Base-by-base conservation (phyloP, 2,888 invertebrate species). In the Chrysopilus asiliformis region DNA sequence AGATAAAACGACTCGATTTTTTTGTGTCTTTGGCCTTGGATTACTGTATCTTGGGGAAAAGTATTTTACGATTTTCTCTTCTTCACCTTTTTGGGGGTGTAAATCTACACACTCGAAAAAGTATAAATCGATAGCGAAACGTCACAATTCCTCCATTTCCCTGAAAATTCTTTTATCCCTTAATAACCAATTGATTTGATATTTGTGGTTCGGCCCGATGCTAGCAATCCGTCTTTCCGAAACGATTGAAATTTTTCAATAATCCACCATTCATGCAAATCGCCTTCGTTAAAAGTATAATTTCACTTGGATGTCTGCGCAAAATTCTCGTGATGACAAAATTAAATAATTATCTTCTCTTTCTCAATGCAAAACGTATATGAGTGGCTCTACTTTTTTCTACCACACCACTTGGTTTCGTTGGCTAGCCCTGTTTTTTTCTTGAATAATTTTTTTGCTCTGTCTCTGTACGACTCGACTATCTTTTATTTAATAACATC, bases 71-170 rank as follows among this genome's bases (percentile, higher is more conserved):
- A 24, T 26, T 18, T 34, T 19, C 17, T 13, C 15, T 17, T n/a
- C 3, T 26, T 7, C 15, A 26, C n/a, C 17, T 34, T 37, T 33
- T 32, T 25, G 29, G 33, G 36, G 40, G 27, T 32, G 40, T 36
- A 29, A 36, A 40, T 34, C 29, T 27, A 40, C 40, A 39, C 20
- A 33, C 32, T 33, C 36, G 25, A 24, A 26, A n/a, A 18, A 33
- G 27, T 22, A 34, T 24, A 34, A 39, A 39, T 42, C 39, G 32
- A 39, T 39, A 39, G 36, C 36, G 29, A 36, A n/a, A 42, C 42
- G 42, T 42, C 42, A 42, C 42, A 42, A 42, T 17, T 15, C 13
- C 19, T 39, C 39, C 42, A 42, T 41, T 38, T 26, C 15, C 14
- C 29, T 14, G 15, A 2, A 15, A 16, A 13, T 14, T 14, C 16